phyloP scores from a whole-genome alignment of 2,797 vertebrate species.

The Phyllotis vaccarum region DNA sequence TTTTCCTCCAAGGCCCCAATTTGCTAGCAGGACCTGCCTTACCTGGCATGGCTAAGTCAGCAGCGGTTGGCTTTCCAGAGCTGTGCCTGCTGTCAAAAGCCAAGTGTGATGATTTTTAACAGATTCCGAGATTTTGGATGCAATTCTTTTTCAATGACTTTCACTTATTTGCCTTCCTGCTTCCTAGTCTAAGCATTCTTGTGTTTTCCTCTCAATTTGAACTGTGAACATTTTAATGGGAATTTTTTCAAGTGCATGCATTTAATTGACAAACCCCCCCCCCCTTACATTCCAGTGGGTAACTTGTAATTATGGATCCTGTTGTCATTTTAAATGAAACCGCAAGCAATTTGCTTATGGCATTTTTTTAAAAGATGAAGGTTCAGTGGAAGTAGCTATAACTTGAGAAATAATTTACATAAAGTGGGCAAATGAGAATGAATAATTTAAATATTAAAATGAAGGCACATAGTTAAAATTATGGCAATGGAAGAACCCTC shows the following conservation, averaged over 20 bases:
- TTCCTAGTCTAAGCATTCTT: not conserved
- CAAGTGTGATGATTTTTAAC: conserved; percentile 51
- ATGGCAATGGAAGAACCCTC: not conserved
- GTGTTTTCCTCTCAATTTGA: conserved; percentile 36
- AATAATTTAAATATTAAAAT: not conserved
- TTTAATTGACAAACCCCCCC: not conserved
- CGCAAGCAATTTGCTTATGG: conserved; percentile 22
- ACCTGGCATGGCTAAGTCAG: conserved; percentile 37
- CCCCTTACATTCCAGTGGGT: not conserved
- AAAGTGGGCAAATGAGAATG: conserved; percentile 46
- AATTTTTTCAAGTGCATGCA: not conserved
- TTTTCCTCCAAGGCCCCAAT: conserved; percentile 53
- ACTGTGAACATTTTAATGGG: conserved; percentile 5
- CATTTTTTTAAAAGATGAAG: not conserved
- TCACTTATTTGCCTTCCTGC: conserved; percentile 29
- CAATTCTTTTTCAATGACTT: conserved; percentile 34
- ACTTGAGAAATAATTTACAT: conserved; percentile 40
- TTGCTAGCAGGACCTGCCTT: conserved; percentile 66
- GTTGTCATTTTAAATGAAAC: conserved; percentile 48
- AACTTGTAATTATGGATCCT: conserved; percentile 29
- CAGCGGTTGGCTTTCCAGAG: conserved; percentile 59
- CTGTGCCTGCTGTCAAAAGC: not conserved
- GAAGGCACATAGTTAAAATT: not conserved
- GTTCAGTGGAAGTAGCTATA: not conserved
- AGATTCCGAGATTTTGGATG: not conserved